These are phyloP conservation scores for Orthosia gracilis DNA, from an alignment of 2,888 invertebrate genomes.

Conservation along the genomic window DNA sequence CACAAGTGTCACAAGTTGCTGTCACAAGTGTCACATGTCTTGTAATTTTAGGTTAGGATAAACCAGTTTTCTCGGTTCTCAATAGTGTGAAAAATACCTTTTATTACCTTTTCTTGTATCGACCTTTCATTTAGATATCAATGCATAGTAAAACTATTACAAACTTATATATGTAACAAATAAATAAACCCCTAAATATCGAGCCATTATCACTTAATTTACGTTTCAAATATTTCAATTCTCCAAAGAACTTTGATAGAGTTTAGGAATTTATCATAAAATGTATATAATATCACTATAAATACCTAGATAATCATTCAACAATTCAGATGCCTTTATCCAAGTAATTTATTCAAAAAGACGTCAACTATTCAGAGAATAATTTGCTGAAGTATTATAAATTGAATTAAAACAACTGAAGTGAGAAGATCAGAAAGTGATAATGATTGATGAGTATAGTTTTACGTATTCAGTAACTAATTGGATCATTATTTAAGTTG, in stretches of 20 bases:
- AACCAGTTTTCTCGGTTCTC: too few relatives aligned
- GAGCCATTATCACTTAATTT: neutral
- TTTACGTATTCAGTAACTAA: conserved; percentile 13
- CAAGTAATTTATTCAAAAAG: conserved; percentile 26
- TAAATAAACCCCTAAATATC: neutral
- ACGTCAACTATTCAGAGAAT: conserved; percentile 27
- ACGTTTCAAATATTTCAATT: conserved; percentile 25
- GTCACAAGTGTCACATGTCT: too few relatives aligned
- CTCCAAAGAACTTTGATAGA: neutral
- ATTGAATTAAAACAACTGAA: conserved; percentile 22
- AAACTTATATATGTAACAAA: neutral
- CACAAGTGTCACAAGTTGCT: too few relatives aligned
- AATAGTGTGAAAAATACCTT: too few relatives aligned
- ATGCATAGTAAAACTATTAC: neutral
- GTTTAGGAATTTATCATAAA: conserved; percentile 10
- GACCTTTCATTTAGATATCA: too few relatives aligned
- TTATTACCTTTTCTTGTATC: too few relatives aligned
- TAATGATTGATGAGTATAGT: conserved; percentile 48
- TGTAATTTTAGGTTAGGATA: too few relatives aligned
- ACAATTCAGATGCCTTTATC: conserved; percentile 3
- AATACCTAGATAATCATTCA: conserved; percentile 14
- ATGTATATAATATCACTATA: conserved; percentile 1
- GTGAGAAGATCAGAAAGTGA: conserved; percentile 25
- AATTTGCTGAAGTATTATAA: conserved; percentile 31
- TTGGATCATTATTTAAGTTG: conserved; percentile 8